Conservation (phyloP, 37 sponge, comb jelly and placozoan species). For the Theonella swinhoei region DNA sequence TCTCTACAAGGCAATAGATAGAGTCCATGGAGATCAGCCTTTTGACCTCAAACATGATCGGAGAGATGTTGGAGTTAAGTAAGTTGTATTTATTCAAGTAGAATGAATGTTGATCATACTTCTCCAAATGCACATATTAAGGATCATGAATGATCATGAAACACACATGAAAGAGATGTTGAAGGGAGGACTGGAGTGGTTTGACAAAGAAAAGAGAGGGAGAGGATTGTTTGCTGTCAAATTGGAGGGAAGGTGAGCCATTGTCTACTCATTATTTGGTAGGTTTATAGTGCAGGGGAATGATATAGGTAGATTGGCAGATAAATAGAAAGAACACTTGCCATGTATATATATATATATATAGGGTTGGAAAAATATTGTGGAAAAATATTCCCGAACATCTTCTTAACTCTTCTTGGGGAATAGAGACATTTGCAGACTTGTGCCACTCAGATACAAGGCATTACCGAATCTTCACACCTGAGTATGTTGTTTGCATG, state of each 20-base stretch:
- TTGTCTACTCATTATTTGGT: not conserved
- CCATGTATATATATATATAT: too few relatives aligned
- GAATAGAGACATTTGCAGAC: not conserved
- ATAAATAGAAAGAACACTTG: too few relatives aligned
- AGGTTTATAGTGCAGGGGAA: too few relatives aligned
- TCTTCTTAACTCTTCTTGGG: not conserved
- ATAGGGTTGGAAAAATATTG: conserved; percentile 4
- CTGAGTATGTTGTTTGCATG: conserved; percentile 9
- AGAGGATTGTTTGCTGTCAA: not conserved
- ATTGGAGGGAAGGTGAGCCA: not conserved
- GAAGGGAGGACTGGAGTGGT: not conserved
- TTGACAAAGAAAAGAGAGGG: not conserved
- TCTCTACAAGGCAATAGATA: not conserved
- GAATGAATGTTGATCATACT: too few relatives aligned
- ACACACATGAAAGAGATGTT: not conserved
- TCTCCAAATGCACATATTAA: too few relatives aligned
- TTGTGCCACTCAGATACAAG: not conserved
- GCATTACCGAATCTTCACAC: not conserved
- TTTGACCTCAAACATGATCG: not conserved
- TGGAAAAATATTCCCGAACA: not conserved
- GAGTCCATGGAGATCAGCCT: not conserved
- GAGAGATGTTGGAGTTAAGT: not conserved
- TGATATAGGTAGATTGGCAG: too few relatives aligned
- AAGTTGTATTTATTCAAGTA: not conserved
- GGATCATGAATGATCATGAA: not conserved